phyloP scores from a whole-genome alignment of 1,140 invertebrate species.

The Dreissena rostriformis region DNA sequence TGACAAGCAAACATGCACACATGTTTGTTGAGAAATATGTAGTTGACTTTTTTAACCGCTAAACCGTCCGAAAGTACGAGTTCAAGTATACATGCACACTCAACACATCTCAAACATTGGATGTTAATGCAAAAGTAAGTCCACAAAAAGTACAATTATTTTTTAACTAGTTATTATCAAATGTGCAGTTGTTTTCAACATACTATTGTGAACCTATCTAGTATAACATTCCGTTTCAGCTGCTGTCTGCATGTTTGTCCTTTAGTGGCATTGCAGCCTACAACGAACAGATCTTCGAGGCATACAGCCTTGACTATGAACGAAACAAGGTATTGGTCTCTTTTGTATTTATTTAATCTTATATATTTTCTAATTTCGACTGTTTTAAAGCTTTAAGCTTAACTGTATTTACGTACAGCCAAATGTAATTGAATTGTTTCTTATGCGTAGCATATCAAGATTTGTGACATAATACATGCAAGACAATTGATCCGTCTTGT shows the following conservation, averaged over 20 bases:
- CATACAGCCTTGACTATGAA: slow-evolving; percentile 96
- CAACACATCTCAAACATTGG: background rate
- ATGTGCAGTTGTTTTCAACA: background rate
- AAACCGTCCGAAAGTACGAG: too few relatives aligned
- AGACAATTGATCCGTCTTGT: too few relatives aligned
- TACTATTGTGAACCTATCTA: background rate
- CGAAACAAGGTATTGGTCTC: slow-evolving; percentile 89
- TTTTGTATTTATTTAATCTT: too few relatives aligned
- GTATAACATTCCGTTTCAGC: slow-evolving; percentile 80
- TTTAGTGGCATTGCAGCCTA: slow-evolving; percentile 98
- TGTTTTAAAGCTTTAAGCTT: too few relatives aligned
- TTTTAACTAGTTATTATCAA: background rate
- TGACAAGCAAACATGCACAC: too few relatives aligned
- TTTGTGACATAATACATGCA: too few relatives aligned
- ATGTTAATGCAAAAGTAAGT: background rate
- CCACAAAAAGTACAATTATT: background rate
- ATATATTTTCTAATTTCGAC: too few relatives aligned
- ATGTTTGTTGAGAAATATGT: too few relatives aligned
- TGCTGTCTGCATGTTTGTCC: slow-evolving; percentile 95
- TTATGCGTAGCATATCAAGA: too few relatives aligned
- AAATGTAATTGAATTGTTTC: too few relatives aligned
- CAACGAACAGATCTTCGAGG: slow-evolving; percentile 97
- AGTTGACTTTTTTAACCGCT: too few relatives aligned
- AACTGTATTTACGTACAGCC: too few relatives aligned
- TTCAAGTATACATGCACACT: background rate